Evolutionary conservation across 2,797 vertebrate genomes (phyloP).

Genomic region (Microhierax caerulescens): DNA sequence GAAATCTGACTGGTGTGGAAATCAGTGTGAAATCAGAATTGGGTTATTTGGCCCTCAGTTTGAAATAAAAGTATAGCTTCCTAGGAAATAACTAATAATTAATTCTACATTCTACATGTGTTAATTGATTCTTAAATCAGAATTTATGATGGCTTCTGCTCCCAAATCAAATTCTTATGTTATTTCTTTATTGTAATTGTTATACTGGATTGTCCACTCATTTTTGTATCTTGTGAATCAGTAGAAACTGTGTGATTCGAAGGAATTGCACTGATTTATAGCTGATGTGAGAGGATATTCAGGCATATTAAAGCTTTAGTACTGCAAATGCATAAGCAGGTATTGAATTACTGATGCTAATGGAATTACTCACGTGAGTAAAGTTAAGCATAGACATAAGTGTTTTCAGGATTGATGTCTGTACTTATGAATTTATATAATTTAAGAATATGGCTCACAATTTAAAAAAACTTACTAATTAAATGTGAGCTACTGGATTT

Average conservation of each 20-base stretch:
- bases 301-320: conserved; percentile 41
- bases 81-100: conserved; percentile 42
- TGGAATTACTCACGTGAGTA: conserved; percentile 67
- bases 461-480: conserved; percentile 57
- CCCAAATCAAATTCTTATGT: conserved; percentile 32
- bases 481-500: conserved; percentile 27
- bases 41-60: conserved; percentile 50
- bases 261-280: conserved; percentile 47
- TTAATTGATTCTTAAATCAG: conserved; percentile 55
- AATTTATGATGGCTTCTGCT: conserved; percentile 30
- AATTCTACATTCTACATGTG: background rate
- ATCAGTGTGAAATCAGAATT: conserved; percentile 54
- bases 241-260: conserved; percentile 29
- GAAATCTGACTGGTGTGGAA: conserved; percentile 36
- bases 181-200: conserved; percentile 29
- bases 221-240: conserved; percentile 19
- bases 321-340: conserved; percentile 55
- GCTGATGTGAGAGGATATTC: conserved; percentile 41
- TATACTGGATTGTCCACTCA: background rate
- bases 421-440: conserved; percentile 33
- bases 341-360: conserved; percentile 65
- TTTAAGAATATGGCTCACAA: conserved; percentile 29
- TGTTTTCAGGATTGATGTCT: conserved; percentile 62
- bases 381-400: conserved; percentile 39
- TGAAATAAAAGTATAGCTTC: conserved; percentile 28